phyloP scores from a whole-genome alignment of 2,113 vertebrate species.

The Montifringilla adamsi region DNA sequence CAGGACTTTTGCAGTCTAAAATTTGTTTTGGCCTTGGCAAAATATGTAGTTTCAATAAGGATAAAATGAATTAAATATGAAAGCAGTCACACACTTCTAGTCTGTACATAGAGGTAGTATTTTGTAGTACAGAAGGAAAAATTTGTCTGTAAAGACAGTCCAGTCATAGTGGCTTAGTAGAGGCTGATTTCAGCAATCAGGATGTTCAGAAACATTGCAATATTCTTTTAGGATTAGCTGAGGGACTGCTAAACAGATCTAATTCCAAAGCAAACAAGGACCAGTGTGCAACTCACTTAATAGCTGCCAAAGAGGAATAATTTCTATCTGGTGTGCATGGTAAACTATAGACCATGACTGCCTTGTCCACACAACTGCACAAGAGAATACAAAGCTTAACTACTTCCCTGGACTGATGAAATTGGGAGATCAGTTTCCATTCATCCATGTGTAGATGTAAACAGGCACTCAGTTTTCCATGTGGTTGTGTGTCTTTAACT shows the following conservation, averaged over 20 bases:
- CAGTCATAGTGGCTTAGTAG: not conserved
- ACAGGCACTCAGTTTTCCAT: not conserved
- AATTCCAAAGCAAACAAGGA: not conserved
- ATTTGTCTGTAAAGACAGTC: not conserved
- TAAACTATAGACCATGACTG: not conserved
- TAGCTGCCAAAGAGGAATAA: not conserved
- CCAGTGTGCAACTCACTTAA: not conserved
- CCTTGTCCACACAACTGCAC: not conserved
- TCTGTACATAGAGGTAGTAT: not conserved
- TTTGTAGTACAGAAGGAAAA: not conserved
- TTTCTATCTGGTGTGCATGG: not conserved
- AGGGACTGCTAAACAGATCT: not conserved
- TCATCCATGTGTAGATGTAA: fast-evolving
- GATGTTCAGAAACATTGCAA: not conserved
- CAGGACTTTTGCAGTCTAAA: not conserved
- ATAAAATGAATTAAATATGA: not conserved
- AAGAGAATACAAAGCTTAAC: not conserved
- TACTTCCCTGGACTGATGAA: not conserved
- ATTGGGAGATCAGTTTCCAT: not conserved
- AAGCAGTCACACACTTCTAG: not conserved
- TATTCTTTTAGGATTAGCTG: not conserved
- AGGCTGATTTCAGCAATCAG: not conserved
- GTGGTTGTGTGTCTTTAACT: not conserved
- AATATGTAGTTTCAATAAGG: not conserved
- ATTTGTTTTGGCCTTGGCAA: not conserved